Conservation (phyloP, 2,797 vertebrate genomes). For the Lacerta viridis region DNA sequence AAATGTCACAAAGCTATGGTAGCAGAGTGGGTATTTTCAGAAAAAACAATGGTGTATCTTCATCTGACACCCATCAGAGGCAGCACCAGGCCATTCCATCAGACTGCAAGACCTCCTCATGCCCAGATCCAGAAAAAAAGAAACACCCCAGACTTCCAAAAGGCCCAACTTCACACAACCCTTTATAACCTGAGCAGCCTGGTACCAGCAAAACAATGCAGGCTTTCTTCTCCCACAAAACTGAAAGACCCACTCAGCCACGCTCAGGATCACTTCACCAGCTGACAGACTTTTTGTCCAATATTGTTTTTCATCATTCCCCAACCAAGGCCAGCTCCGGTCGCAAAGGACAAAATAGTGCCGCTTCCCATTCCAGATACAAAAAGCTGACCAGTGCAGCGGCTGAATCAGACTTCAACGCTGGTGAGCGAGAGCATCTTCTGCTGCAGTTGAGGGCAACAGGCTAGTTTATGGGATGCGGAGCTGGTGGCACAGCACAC, state of each 20-base stretch:
- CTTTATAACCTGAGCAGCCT: not conserved
- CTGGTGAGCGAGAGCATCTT: too few species aligned
- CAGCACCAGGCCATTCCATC: not conserved
- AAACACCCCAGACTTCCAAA: not conserved
- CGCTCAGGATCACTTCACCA: not conserved
- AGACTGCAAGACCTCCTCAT: not conserved
- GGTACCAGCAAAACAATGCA: not conserved
- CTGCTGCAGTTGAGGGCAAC: too few species aligned
- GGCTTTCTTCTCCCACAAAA: not conserved
- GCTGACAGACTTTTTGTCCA: not conserved
- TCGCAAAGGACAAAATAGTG: too few species aligned
- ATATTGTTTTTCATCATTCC: not conserved
- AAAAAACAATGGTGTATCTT: not conserved
- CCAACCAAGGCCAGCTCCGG: too few species aligned
- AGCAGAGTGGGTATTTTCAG: not conserved
- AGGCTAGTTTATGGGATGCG: too few species aligned
- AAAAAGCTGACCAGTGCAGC: too few species aligned
- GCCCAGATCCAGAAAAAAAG: not conserved
- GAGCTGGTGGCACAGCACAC: too few species aligned
- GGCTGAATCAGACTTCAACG: too few species aligned
- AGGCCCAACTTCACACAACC: not conserved
- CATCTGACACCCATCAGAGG: not conserved
- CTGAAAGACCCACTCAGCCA: not conserved
- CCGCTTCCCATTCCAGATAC: too few species aligned
- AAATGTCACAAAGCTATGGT: conserved; percentile 18